Evolutionary conservation across 2,797 vertebrate genomes (phyloP).

Genomic region (Streptopelia turtur): DNA sequence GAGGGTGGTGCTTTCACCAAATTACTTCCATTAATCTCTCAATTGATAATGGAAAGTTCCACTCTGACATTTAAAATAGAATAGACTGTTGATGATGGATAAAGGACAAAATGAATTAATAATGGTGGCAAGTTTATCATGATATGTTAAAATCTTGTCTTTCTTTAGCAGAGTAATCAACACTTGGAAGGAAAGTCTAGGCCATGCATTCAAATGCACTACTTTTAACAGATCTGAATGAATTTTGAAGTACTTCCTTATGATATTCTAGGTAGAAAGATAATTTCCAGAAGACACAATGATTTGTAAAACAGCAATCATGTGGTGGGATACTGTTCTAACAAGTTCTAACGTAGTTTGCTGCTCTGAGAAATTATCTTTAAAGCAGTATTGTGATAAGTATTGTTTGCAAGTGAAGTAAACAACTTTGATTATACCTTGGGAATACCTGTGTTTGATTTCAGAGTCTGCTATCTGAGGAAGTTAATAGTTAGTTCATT

Average conservation of each 20-base stretch:
- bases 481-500: constrained; percentile 21
- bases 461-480: not conserved
- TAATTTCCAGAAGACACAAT: not conserved
- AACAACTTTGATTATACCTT: not conserved
- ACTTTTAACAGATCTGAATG: not conserved
- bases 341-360: not conserved
- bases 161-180: not conserved
- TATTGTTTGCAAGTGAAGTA: constrained; percentile 10
- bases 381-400: not conserved
- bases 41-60: not conserved
- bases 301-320: not conserved
- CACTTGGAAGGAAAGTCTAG: not conserved
- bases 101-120: constrained; percentile 10
- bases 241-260: not conserved
- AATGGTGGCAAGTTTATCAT: not conserved
- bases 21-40: constrained; percentile 15
- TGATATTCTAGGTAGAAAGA: not conserved
- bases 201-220: not conserved
- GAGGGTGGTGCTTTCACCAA: not conserved
- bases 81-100: not conserved
- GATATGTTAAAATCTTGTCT: not conserved
- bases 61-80: constrained; percentile 2
- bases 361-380: not conserved
- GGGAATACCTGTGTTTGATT: not conserved
- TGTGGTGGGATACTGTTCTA: not conserved